Evolutionary conservation across 2,888 invertebrate genomes (phyloP).

Genomic region (Horisme vitalbata): DNA sequence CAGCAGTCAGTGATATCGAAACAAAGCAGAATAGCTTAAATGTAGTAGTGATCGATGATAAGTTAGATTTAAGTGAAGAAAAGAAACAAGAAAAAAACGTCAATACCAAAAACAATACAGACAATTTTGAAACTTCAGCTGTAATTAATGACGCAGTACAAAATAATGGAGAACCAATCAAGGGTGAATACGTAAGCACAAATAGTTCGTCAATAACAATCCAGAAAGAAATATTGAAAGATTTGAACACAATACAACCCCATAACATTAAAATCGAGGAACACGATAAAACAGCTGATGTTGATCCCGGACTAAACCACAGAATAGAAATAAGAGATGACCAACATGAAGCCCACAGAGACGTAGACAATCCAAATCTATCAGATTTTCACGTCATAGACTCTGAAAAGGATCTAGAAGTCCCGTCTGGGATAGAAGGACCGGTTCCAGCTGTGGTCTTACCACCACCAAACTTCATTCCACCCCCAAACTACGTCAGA

Average conservation of each 20-base stretch:
- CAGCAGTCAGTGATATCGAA: neutral
- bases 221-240: too few relatives aligned
- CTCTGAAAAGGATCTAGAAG: conserved; percentile 71
- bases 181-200: neutral
- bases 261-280: conserved; percentile 13
- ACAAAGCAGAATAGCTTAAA: neutral
- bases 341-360: conserved; percentile 15
- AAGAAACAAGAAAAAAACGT: neutral
- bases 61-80: conserved; percentile 19
- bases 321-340: conserved; percentile 27
- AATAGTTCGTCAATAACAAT: neutral
- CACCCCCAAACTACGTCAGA: conserved; percentile 23
- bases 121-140: neutral
- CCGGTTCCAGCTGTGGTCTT: conserved; percentile 62
- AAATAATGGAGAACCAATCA: neutral
- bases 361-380: conserved; percentile 54
- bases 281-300: neutral
- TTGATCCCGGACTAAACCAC: conserved; percentile 13
- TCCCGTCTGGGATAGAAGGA: conserved; percentile 73
- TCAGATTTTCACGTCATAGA: conserved; percentile 69
- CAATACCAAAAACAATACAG: neutral
- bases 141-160: neutral
- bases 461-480: conserved; percentile 58
- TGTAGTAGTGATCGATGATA: conserved; percentile 9
- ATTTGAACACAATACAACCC: neutral